A percentile compares a stretch with the other conserved stretches of the same genome.
Evolutionary conservation across 2,797 vertebrate genomes (phyloP).

Genomic region (Melanotaenia parkinsoni): DNA sequence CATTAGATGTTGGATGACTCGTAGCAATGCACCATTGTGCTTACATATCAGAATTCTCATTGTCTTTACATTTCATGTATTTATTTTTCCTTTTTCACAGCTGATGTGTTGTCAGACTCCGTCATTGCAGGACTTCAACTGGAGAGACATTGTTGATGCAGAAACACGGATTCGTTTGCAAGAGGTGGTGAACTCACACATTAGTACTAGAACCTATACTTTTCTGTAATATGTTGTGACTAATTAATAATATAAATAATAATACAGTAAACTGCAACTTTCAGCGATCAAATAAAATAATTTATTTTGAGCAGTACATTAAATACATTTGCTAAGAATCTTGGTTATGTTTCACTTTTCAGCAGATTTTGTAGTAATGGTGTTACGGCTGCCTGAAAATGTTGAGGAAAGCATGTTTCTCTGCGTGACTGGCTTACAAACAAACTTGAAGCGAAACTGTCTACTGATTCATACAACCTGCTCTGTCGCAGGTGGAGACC

Average conservation of each 20-base stretch:
- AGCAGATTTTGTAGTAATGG: neutral
- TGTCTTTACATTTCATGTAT: neutral
- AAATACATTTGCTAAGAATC: neutral
- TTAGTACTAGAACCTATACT: neutral
- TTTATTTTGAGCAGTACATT: neutral
- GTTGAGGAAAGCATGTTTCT: neutral
- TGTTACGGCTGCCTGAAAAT: neutral
- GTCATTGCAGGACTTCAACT: constrained; percentile 68
- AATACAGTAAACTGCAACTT: neutral
- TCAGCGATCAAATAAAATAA: neutral
- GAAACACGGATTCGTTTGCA: constrained; percentile 64
- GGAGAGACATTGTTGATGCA: constrained; percentile 64
- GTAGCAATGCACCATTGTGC: neutral
- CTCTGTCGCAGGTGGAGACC: neutral
- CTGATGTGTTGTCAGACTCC: constrained; percentile 73
- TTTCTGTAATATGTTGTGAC: neutral
- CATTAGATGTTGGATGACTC: neutral
- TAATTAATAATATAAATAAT: no score
- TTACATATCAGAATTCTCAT: neutral
- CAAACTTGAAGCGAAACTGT: neutral
- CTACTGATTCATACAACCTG: neutral
- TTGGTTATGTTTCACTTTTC: neutral
- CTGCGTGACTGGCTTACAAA: neutral
- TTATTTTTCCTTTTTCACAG: constrained; percentile 34
- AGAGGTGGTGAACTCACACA: constrained; percentile 54